Percentiles rank a stretch among this genome's conserved stretches.
Evolutionary conservation across 1,140 invertebrate species (phyloP).

Genomic region (Drosophila insularis): DNA sequence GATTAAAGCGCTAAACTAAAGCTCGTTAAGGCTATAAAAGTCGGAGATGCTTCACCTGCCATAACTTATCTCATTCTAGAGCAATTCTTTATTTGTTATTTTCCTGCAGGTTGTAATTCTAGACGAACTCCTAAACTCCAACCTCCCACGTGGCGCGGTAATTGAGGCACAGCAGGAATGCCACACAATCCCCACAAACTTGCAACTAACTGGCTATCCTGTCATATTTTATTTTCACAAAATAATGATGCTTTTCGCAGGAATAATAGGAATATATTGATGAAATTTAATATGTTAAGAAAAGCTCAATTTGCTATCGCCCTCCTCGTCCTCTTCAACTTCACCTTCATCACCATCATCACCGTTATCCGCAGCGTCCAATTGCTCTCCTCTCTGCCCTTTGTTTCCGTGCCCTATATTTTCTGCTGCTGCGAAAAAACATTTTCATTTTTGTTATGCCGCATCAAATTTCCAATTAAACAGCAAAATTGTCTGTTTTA

Average conservation of each 20-base stretch:
- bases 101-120: background rate
- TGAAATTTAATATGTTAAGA: constrained; percentile 72
- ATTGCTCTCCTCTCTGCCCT: background rate
- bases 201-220: constrained; percentile 3
- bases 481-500: constrained; percentile 74
- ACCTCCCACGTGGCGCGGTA: background rate
- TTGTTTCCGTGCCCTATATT: background rate
- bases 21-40: background rate
- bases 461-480: constrained; percentile 80
- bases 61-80: background rate
- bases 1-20: background rate
- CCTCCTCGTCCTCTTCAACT: background rate
- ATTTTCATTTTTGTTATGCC: constrained; percentile 44
- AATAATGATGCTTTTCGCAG: constrained; percentile 57
- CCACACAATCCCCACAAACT: constrained; percentile 1
- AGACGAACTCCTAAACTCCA: background rate
- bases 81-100: background rate
- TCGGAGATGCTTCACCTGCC: background rate
- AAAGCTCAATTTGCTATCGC: constrained; percentile 65
- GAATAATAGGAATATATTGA: constrained; percentile 70
- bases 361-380: background rate
- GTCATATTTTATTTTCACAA: constrained; percentile 62
- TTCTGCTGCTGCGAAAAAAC: constrained; percentile 4
- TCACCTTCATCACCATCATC: background rate
- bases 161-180: background rate